Evolutionary conservation across 2,888 invertebrate species (phyloP).

Genomic region (Drosophila fulvimacula): DNA sequence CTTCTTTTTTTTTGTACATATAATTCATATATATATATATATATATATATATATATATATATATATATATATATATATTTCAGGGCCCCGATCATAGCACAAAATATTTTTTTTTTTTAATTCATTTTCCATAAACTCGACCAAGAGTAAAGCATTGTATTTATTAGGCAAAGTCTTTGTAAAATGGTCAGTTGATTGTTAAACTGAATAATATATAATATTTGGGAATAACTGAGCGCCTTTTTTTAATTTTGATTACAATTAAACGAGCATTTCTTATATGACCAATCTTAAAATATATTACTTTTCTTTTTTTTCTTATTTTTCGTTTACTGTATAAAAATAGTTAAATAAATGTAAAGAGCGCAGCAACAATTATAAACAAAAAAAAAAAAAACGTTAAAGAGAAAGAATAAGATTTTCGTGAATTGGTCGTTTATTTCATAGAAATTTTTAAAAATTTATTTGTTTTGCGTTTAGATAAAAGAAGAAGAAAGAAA

Average conservation of each 20-base stretch:
- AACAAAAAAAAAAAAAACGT: neutral
- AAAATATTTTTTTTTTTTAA: neutral
- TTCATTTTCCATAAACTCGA: conserved; percentile 6
- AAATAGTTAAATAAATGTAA: conserved; percentile 61
- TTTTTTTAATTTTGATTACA: conserved; percentile 40
- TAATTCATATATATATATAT: conserved; percentile 8
- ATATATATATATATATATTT: conserved; percentile 13
- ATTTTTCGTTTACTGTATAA: conserved; percentile 59
- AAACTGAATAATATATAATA: conserved; percentile 54
- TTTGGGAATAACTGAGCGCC: conserved; percentile 26
- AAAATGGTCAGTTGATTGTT: conserved; percentile 47
- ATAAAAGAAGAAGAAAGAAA: conserved; percentile 19
- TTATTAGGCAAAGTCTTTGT: conserved; percentile 30
- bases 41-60: neutral
- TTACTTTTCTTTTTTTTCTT: conserved; percentile 34
- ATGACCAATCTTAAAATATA: conserved; percentile 46
- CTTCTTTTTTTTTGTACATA: conserved; percentile 39
- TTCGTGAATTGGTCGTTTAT: conserved; percentile 42
- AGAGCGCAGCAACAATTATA: conserved; percentile 22
- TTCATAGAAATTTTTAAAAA: conserved; percentile 32
- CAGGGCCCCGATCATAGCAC: neutral
- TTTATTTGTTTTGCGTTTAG: conserved; percentile 20
- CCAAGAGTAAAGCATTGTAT: conserved; percentile 22
- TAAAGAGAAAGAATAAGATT: conserved; percentile 5
- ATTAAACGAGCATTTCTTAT: conserved; percentile 43